phyloP scores from a whole-genome alignment of 2,113 vertebrate species.

The Lepidothrix coronata region DNA sequence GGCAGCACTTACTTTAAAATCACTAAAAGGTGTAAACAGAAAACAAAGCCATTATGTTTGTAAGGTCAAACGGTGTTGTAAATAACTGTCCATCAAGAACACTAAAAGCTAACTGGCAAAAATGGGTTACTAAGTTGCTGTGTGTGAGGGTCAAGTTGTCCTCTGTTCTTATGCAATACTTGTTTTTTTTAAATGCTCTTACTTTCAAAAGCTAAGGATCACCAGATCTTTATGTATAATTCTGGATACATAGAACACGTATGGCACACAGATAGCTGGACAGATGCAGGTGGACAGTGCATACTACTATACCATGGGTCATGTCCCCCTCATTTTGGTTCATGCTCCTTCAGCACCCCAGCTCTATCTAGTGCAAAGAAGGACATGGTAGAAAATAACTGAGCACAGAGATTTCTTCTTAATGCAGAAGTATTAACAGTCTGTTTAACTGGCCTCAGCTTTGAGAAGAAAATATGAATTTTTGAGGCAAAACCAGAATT shows the following conservation, averaged over 20 bases:
- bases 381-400: background rate
- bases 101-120: background rate
- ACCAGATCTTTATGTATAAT: background rate
- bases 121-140: background rate
- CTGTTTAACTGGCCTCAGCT: background rate
- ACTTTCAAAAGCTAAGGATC: background rate
- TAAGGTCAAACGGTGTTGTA: background rate
- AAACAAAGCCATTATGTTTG: background rate
- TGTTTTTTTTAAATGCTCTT: background rate
- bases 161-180: background rate
- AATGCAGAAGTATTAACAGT: background rate
- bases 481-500: background rate
- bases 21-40: background rate
- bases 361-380: background rate
- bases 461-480: background rate
- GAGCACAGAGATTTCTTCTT: background rate
- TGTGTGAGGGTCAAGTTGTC: background rate
- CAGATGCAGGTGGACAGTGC: background rate
- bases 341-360: background rate
- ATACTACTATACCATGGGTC: background rate
- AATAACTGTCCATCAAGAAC: background rate
- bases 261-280: background rate
- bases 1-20: background rate
- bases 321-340: background rate
- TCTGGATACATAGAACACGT: rapidly evolving